Evolutionary conservation across 2,113 vertebrate genomes (phyloP).

Genomic region (Oriolus oriolus): DNA sequence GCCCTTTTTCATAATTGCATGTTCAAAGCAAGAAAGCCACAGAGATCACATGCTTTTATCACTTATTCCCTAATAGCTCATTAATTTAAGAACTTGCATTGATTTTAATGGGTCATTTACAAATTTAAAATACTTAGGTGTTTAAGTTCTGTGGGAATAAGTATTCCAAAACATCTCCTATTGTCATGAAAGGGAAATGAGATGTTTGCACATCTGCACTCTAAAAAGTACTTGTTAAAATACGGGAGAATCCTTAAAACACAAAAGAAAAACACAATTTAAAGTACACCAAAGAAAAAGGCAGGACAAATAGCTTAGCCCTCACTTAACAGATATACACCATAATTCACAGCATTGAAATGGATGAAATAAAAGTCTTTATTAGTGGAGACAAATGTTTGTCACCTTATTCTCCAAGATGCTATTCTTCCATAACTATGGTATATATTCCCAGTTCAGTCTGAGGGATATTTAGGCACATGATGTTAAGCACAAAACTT

Average conservation of each 20-base stretch:
- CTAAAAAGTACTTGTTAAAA: background rate
- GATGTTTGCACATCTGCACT: background rate
- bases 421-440: background rate
- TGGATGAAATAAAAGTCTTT: background rate
- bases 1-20: background rate
- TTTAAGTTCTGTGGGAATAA: background rate
- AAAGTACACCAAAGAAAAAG: background rate
- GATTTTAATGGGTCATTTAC: background rate
- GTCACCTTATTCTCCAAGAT: background rate
- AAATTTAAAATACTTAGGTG: background rate
- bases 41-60: background rate
- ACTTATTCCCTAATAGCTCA: background rate
- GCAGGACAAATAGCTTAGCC: background rate
- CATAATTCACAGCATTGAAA: conserved; percentile 3
- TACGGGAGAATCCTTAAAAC: background rate
- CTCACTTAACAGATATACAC: background rate
- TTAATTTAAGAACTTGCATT: background rate
- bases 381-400: background rate
- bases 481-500: background rate
- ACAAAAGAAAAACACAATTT: background rate
- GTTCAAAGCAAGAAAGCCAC: background rate
- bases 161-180: background rate
- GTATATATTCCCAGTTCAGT: background rate
- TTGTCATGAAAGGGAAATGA: background rate
- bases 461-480: background rate